These are phyloP conservation scores for Drosophila athabasca DNA, from an alignment of 1,140 invertebrate genomes.

Conservation along the genomic window DNA sequence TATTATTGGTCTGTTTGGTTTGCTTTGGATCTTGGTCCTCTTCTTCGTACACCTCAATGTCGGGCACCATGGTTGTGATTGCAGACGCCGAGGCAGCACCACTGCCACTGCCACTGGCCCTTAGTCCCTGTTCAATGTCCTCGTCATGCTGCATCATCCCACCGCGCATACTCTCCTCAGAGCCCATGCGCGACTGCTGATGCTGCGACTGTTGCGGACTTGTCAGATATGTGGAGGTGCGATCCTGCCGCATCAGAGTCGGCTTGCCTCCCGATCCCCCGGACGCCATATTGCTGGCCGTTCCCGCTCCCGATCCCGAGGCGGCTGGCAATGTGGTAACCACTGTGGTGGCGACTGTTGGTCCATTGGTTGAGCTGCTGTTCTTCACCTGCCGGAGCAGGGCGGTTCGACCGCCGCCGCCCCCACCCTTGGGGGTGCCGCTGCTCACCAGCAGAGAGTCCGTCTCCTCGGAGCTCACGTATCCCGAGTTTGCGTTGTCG, in stretches of 20 bases:
- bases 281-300: too few relatives aligned
- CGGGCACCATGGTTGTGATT: slow-evolving; percentile 88
- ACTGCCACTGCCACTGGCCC: too few relatives aligned
- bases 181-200: slow-evolving; percentile 87
- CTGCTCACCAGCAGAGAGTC: slow-evolving; percentile 87
- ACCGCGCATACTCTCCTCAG: slow-evolving; percentile 88
- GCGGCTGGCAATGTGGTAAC: slow-evolving; percentile 18
- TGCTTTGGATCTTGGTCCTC: slow-evolving; percentile 80
- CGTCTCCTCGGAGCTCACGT: slow-evolving; percentile 91
- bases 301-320: slow-evolving; percentile 8
- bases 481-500: slow-evolving; percentile 86
- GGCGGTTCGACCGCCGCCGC: slow-evolving; percentile 42
- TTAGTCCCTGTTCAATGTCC: slow-evolving; percentile 87
- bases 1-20: slow-evolving; percentile 43
- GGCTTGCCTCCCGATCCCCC: slow-evolving; percentile 86
- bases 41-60: slow-evolving; percentile 92
- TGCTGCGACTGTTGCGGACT: slow-evolving; percentile 91
- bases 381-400: slow-evolving; percentile 71
- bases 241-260: slow-evolving; percentile 92
- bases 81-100: not conserved
- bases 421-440: slow-evolving; percentile 67
- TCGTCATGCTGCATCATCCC: slow-evolving; percentile 52
- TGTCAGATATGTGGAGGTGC: slow-evolving; percentile 89
- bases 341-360: slow-evolving; percentile 84
- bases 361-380: slow-evolving; percentile 73